Percentiles rank a stretch among this genome's conserved stretches.
Evolutionary conservation across 2,797 vertebrate species (phyloP).

Genomic region (Silurus lanzhouensis): DNA sequence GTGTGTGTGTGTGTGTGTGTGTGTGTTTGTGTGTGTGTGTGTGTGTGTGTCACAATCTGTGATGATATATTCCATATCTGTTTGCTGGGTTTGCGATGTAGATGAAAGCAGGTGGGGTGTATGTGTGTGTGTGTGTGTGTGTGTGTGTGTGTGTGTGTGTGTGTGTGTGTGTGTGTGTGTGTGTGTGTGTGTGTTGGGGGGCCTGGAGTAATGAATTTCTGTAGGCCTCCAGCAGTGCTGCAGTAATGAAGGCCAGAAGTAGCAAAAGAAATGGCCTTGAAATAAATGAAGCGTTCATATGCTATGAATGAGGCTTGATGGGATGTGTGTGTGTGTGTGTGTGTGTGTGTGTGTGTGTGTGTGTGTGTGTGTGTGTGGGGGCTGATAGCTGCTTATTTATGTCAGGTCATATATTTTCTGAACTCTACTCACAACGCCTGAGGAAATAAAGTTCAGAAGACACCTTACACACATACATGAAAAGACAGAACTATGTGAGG

Average conservation of each 20-base stretch:
- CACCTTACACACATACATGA: constrained; percentile 10
- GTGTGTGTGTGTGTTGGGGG: constrained; percentile 37
- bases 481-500: not conserved
- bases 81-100: constrained; percentile 17
- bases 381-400: not conserved
- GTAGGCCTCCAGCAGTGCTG: constrained; percentile 69
- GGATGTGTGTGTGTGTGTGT: constrained; percentile 33
- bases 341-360: constrained; percentile 17
- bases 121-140: not conserved
- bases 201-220: constrained; percentile 75
- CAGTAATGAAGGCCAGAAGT: constrained; percentile 74
- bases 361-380: not conserved
- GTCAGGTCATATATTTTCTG: constrained; percentile 28
- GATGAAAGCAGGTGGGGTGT: not conserved
- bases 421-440: not conserved
- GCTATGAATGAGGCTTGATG: constrained; percentile 37
- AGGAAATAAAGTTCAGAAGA: constrained; percentile 18
- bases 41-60: not conserved
- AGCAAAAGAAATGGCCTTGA: constrained; percentile 48
- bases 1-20: too few relatives aligned
- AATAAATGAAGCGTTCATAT: constrained; percentile 53
- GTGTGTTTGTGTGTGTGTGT: too few relatives aligned
- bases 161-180: constrained; percentile 29
- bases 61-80: constrained; percentile 21
- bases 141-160: constrained; percentile 11